These are phyloP conservation scores for Pyrgus malvae DNA, from an alignment of 2,888 invertebrate species.

Conservation along the genomic window DNA sequence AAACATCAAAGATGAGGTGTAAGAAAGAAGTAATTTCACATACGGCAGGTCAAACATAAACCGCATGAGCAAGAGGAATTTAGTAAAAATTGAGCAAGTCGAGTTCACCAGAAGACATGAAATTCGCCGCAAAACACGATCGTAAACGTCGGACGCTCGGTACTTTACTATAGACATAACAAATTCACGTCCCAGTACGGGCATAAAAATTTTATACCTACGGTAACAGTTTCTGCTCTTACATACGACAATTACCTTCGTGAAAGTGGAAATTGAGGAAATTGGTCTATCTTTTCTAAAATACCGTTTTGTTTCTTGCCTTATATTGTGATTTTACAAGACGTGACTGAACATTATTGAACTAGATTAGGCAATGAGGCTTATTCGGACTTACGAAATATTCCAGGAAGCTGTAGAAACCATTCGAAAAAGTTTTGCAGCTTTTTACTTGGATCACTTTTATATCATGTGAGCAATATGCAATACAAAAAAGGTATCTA, in stretches of 20 bases:
- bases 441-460: no score
- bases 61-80: neutral
- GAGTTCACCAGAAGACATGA: constrained; percentile 14
- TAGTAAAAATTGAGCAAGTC: constrained; percentile 11
- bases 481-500: no score
- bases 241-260: constrained; percentile 7
- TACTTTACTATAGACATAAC: constrained; percentile 28
- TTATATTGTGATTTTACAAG: no score
- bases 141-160: constrained; percentile 42
- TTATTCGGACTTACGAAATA: no score
- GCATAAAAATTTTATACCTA: constrained; percentile 25
- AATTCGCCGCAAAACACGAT: constrained; percentile 34
- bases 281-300: neutral
- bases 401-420: no score
- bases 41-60: constrained; percentile 4
- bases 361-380: no score
- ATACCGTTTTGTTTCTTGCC: neutral
- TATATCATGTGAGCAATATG: no score
- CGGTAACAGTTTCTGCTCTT: neutral
- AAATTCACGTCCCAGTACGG: constrained; percentile 16
- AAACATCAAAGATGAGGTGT: no score
- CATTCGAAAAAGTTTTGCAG: no score
- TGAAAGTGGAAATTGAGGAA: neutral
- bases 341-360: no score
- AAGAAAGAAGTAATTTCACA: no score